phyloP scores from a whole-genome alignment of 2,113 vertebrate species.

The Murina feae region DNA sequence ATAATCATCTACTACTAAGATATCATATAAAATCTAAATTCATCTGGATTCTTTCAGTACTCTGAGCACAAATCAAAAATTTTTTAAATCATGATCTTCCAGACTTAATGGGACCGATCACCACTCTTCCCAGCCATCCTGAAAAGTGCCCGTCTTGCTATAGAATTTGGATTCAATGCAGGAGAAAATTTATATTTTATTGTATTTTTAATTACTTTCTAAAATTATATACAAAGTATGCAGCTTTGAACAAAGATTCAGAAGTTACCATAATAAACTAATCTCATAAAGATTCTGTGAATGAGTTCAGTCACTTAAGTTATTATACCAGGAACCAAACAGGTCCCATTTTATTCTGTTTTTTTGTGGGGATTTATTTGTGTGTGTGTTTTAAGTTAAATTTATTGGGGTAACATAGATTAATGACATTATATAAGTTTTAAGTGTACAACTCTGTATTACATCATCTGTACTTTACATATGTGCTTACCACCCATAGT shows the following conservation, averaged over 20 bases:
- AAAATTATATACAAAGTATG: neutral
- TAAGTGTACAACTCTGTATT: neutral
- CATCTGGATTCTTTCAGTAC: neutral
- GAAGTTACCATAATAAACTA: neutral
- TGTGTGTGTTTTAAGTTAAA: neutral
- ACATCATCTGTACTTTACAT: neutral
- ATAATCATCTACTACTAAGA: neutral
- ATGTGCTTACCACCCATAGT: neutral
- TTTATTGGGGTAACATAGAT: neutral
- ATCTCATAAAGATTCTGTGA: neutral
- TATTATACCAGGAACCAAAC: neutral
- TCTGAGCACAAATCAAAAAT: neutral
- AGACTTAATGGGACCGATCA: neutral
- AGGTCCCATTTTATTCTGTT: neutral
- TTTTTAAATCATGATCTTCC: neutral
- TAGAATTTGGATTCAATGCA: neutral
- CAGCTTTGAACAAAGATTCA: neutral
- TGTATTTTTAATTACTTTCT: neutral
- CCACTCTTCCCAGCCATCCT: neutral
- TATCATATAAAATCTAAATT: neutral
- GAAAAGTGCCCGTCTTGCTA: neutral
- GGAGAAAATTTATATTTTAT: neutral
- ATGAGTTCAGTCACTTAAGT: neutral
- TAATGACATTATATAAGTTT: neutral
- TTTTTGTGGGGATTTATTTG: neutral